Evolutionary conservation across 2,113 vertebrate genomes (phyloP), one percentile per base, ranked within the genome.

Genomic region (Rhabdomys dilectus): DNA sequence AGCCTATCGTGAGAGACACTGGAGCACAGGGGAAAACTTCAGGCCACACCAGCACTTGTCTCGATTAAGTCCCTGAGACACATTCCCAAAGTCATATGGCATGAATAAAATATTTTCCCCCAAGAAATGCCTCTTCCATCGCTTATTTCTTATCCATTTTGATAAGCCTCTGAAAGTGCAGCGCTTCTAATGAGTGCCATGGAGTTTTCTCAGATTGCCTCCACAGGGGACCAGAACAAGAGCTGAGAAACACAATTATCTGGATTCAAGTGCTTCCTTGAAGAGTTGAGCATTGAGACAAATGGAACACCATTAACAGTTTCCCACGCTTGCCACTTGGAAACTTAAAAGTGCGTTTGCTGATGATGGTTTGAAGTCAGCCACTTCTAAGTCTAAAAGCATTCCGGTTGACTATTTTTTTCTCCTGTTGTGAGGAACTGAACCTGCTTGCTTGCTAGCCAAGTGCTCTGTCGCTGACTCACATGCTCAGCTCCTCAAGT

Each of bases 191-290:
- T 86, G 94, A 97, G 92, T 88, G 88, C 97, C 45, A 45, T 64
- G 56, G 92, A 81, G 88, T 62, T 91, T 92, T 95, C 94, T 96
- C 95, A 92, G 76, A 76, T 96, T 77, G 88, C 77, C 96, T 87
- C 96, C 86, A n/a, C 95, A 51, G 97, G 94, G 89, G 89, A 45
- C 76, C 94, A 92, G 97, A 95, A 76, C 92, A 93, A 70, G 94
- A 84, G 11, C 8, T 4, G 80, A 85, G 91, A 92, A 96, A 48
- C 53, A 88, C 91, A 94, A 95, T 96, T 96, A 97, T 87, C 92
- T 82, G 96, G 95, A 98, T 97, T 96, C 94, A 89, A 95, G 94
- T 95, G 96, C 89, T 82, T 94, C 85, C 91, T 86, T 96, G 95
- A 97, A 91, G 81, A 91, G 95, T 42, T 86, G 89, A 87, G 88